Percentiles rank a stretch among this genome's conserved stretches.
Evolutionary conservation across 2,888 invertebrate genomes (phyloP).

Genomic region (Deilephila porcellus): DNA sequence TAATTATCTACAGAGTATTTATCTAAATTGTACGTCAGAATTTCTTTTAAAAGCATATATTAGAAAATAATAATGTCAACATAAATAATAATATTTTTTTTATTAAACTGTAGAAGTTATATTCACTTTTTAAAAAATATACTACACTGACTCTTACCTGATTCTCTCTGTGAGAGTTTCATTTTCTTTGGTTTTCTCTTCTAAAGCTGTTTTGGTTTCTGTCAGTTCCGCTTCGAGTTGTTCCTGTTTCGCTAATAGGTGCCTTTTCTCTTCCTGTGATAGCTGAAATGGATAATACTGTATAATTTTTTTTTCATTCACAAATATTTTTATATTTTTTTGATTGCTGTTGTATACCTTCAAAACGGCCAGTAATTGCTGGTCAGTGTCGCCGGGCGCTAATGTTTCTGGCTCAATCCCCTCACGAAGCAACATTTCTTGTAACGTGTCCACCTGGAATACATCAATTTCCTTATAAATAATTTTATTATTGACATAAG

Average conservation of each 20-base stretch:
- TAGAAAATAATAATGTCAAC: no score
- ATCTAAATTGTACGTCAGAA: no score
- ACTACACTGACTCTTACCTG: conserved; percentile 56
- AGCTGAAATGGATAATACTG: conserved; percentile 63
- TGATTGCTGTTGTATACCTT: conserved; percentile 79
- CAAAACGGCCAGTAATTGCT: conserved; percentile 92
- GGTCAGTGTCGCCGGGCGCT: conserved; percentile 89
- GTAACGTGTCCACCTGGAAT: conserved; percentile 91
- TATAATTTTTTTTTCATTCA: background rate
- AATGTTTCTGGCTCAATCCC: conserved; percentile 87
- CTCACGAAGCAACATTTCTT: conserved; percentile 90
- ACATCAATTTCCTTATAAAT: background rate
- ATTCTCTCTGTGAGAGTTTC: conserved; percentile 89
- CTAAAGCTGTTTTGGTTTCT: conserved; percentile 85
- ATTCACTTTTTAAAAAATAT: no score
- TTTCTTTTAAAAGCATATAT: no score
- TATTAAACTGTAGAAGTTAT: no score
- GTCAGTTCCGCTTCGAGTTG: conserved; percentile 90
- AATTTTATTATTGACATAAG: no score
- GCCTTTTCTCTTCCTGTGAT: conserved; percentile 92
- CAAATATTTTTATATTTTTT: no score
- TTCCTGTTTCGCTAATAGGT: conserved; percentile 89
- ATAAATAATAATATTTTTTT: no score
- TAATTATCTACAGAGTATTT: no score
- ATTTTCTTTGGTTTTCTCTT: conserved; percentile 86